Percentiles rank a stretch among this genome's conserved stretches.
These are phyloP conservation scores for Luperina nickerlii DNA, from an alignment of 2,888 invertebrate species.

Conservation along the genomic window DNA sequence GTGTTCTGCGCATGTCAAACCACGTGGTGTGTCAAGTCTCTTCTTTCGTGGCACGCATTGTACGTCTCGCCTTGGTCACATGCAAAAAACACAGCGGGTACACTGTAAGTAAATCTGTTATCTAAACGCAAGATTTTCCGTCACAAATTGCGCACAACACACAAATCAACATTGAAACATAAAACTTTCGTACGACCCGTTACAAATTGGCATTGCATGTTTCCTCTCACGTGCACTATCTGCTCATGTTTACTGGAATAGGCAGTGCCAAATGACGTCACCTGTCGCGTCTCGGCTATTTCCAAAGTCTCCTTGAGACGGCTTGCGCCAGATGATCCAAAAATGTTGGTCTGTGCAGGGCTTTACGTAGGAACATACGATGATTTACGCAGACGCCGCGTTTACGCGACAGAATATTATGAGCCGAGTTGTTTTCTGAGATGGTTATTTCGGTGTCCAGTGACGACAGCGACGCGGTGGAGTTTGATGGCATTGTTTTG, in stretches of 20 bases:
- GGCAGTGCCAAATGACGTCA: constrained; percentile 74
- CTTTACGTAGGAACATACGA: constrained; percentile 45
- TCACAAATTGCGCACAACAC: not conserved
- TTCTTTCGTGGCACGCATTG: too few species aligned
- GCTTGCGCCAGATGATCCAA: constrained; percentile 65
- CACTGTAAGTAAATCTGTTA: not conserved
- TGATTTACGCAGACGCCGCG: constrained; percentile 40
- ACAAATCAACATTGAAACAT: constrained; percentile 50
- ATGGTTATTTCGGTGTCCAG: constrained; percentile 23
- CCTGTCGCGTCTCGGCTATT: constrained; percentile 70
- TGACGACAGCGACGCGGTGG: constrained; percentile 17
- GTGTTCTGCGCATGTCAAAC: too few species aligned
- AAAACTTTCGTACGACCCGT: constrained; percentile 34
- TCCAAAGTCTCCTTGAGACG: constrained; percentile 70
- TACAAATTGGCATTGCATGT: constrained; percentile 59
- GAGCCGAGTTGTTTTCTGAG: not conserved
- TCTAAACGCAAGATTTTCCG: not conserved
- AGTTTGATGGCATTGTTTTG: not conserved
- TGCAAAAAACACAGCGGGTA: not conserved
- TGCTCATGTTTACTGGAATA: constrained; percentile 65
- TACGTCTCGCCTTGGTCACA: not conserved
- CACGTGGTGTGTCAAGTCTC: too few species aligned
- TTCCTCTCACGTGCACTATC: constrained; percentile 54
- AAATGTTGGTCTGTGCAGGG: constrained; percentile 54
- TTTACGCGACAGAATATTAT: constrained; percentile 7